A percentile compares a stretch with the other conserved stretches of the same genome.
Evolutionary conservation across 2,113 vertebrate genomes (phyloP).

Genomic region (Rhynchomys soricoides): DNA sequence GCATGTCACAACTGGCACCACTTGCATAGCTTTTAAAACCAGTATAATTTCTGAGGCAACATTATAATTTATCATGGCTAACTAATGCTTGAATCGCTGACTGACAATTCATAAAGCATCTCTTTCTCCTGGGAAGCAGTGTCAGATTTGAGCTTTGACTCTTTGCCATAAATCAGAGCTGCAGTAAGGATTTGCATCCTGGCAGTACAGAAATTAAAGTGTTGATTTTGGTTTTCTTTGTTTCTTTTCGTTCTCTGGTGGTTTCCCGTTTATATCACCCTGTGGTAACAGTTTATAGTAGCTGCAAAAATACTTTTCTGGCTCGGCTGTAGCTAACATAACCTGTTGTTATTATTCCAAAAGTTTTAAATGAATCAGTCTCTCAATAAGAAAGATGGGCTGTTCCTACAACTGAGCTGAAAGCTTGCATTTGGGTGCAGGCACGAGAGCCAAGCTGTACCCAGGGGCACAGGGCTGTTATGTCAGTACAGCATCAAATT

Average conservation of each 20-base stretch:
- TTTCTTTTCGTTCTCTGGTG: neutral
- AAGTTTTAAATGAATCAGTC: slow-evolving; percentile 32
- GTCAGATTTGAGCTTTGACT: neutral
- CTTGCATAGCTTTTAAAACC: neutral
- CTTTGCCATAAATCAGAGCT: neutral
- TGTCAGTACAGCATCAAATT: neutral
- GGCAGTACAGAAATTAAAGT: neutral
- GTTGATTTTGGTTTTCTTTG: neutral
- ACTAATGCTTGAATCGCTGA: neutral
- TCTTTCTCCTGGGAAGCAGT: neutral
- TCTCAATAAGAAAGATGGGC: neutral
- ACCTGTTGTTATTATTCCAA: neutral
- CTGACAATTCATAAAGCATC: neutral
- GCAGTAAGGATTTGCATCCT: neutral
- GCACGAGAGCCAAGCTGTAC: neutral
- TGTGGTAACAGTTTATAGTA: neutral
- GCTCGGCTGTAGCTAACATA: neutral
- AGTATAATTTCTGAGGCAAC: neutral
- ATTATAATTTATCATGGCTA: neutral
- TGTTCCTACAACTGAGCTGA: neutral
- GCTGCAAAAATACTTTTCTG: slow-evolving; percentile 19
- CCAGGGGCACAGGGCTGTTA: neutral
- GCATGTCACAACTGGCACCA: neutral
- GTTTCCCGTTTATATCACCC: neutral
- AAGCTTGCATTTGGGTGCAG: neutral